These are phyloP conservation scores for Drosophila robusta DNA, from an alignment of 2,888 invertebrate species.

Conservation along the genomic window DNA sequence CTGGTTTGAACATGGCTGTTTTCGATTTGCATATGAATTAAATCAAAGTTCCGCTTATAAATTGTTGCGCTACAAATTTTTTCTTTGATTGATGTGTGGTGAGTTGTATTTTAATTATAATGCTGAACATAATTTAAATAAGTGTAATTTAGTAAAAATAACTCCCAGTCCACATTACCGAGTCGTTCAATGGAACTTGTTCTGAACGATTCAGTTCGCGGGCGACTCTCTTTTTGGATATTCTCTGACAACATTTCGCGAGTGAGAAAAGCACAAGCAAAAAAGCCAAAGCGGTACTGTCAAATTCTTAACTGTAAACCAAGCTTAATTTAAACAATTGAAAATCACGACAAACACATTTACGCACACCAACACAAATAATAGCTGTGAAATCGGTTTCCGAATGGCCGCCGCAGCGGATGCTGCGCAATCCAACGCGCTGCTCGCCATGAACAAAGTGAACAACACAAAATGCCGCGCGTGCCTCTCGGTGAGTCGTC, in stretches of 20 bases:
- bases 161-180: neutral
- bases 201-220: neutral
- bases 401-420: slow-evolving; percentile 58
- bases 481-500: slow-evolving; percentile 67
- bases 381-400: neutral
- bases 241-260: slow-evolving; percentile 31
- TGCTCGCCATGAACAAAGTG: slow-evolving; percentile 58
- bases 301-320: slow-evolving; percentile 3
- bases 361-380: neutral
- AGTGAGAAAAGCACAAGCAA: slow-evolving; percentile 27
- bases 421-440: slow-evolving; percentile 51
- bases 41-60: too few species aligned
- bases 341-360: neutral
- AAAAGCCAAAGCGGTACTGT: slow-evolving; percentile 25
- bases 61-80: too few species aligned
- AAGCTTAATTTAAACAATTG: slow-evolving; percentile 3
- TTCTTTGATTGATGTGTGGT: too few species aligned
- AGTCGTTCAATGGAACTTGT: slow-evolving; percentile 8
- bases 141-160: too few species aligned
- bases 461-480: slow-evolving; percentile 74
- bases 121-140: too few species aligned
- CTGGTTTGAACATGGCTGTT: neutral
- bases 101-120: too few species aligned
- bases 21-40: neutral
- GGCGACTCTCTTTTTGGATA: slow-evolving; percentile 8